These are phyloP conservation scores for Brevipalpus yothersi DNA, from an alignment of 1,140 invertebrate genomes.

Conservation along the genomic window DNA sequence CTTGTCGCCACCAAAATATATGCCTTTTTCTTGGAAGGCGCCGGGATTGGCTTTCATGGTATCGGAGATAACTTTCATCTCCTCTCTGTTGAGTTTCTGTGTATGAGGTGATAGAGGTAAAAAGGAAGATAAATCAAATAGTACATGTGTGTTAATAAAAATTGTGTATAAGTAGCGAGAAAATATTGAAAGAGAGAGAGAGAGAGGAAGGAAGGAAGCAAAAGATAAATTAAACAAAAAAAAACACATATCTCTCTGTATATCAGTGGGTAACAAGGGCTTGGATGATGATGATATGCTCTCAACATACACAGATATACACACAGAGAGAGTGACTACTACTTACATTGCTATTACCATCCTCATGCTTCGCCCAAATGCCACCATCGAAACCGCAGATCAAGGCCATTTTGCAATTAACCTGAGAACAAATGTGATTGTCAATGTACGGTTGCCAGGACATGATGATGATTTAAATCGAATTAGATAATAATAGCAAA, in stretches of 20 bases:
- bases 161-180: not conserved
- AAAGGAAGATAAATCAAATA: not conserved
- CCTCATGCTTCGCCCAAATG: constrained; percentile 72
- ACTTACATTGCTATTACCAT: constrained; percentile 6
- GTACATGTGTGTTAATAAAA: not conserved
- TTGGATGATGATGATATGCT: not conserved
- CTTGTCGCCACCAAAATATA: constrained; percentile 16
- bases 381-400: constrained; percentile 72
- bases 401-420: constrained; percentile 30
- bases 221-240: not conserved
- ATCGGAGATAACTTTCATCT: constrained; percentile 16
- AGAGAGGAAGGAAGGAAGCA: not conserved
- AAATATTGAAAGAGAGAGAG: not conserved
- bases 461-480: constrained; percentile 31
- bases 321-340: not conserved
- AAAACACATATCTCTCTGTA: not conserved
- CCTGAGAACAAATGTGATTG: constrained; percentile 77
- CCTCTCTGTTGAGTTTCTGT: constrained; percentile 12
- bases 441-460: constrained; percentile 96
- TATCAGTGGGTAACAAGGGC: not conserved
- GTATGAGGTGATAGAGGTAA: not conserved
- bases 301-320: no score
- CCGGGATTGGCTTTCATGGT: constrained; percentile 14
- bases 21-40: constrained; percentile 14
- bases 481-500: not conserved